A percentile compares a stretch with the other conserved stretches of the same genome.
These are phyloP conservation scores for Bradynema listronoti DNA, from an alignment of 1,140 invertebrate species.

Conservation along the genomic window DNA sequence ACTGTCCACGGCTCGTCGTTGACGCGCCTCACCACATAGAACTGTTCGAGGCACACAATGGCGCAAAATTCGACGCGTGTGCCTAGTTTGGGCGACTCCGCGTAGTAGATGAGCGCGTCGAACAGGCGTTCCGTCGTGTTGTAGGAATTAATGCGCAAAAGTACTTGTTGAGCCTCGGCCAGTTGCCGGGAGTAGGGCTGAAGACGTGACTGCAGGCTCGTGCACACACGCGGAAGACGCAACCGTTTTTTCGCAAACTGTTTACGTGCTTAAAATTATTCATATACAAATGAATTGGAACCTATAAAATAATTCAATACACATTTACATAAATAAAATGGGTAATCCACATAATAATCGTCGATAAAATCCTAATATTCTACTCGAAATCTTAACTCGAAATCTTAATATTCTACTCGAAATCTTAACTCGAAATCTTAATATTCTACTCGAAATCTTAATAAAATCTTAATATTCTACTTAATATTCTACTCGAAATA, in stretches of 20 bases:
- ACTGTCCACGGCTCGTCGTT: slow-evolving; percentile 27
- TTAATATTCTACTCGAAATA: too few species aligned
- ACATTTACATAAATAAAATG: too few species aligned
- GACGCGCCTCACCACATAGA: slow-evolving; percentile 31
- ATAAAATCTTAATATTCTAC: too few species aligned
- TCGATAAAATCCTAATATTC: too few species aligned
- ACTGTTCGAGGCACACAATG: slow-evolving; percentile 38
- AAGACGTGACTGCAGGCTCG: slow-evolving; percentile 30
- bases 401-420: too few species aligned
- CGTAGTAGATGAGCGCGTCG: slow-evolving; percentile 10
- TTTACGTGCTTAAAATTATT: too few species aligned
- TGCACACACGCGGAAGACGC: slow-evolving; percentile 29
- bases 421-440: too few species aligned
- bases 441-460: too few species aligned
- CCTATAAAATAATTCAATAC: too few species aligned
- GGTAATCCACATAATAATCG: too few species aligned
- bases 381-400: too few species aligned
- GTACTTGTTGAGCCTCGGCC: slow-evolving; percentile 41
- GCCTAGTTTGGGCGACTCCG: slow-evolving; percentile 7
- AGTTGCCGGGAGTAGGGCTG: slow-evolving; percentile 28
- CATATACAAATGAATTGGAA: too few species aligned
- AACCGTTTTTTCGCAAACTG: slow-evolving; percentile 38
- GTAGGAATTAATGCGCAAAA: slow-evolving; percentile 31
- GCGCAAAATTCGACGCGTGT: slow-evolving; percentile 21
- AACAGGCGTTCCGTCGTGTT: slow-evolving; percentile 34